A percentile compares a stretch with the other conserved stretches of the same genome.
phyloP scores from a whole-genome alignment of 2,113 vertebrate species.

The Plecturocebus donacophilus region DNA sequence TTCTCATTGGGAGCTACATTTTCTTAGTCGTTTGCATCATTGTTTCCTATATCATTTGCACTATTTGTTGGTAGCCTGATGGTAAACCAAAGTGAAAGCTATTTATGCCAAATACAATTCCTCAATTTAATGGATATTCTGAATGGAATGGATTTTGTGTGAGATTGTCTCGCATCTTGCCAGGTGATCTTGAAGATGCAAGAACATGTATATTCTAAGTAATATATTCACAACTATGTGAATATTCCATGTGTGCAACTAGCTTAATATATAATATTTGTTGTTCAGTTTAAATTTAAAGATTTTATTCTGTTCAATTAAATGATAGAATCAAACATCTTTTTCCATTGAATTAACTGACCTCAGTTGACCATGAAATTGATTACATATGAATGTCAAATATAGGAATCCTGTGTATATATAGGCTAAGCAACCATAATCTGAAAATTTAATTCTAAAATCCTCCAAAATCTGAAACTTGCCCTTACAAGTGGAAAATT shows the following conservation, averaged over 20 bases:
- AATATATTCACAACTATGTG: too few relatives aligned
- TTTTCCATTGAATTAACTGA: background rate
- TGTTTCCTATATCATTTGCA: background rate
- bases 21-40: background rate
- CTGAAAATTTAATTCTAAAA: background rate
- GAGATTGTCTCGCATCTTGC: background rate
- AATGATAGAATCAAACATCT: background rate
- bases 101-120: background rate
- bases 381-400: background rate
- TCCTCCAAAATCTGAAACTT: background rate
- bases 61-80: background rate
- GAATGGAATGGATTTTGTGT: background rate
- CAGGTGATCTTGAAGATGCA: background rate
- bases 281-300: background rate
- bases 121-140: slow-evolving; percentile 11
- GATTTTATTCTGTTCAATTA: background rate
- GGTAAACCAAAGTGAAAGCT: background rate
- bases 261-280: background rate
- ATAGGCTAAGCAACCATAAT: background rate
- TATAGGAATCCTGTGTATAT: background rate
- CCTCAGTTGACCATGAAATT: background rate
- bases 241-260: too few relatives aligned
- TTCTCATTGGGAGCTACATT: background rate
- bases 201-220: background rate
- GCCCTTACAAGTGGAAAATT: background rate